phyloP scores from a whole-genome alignment of 1,140 invertebrate species.

The Bombus turneri region DNA sequence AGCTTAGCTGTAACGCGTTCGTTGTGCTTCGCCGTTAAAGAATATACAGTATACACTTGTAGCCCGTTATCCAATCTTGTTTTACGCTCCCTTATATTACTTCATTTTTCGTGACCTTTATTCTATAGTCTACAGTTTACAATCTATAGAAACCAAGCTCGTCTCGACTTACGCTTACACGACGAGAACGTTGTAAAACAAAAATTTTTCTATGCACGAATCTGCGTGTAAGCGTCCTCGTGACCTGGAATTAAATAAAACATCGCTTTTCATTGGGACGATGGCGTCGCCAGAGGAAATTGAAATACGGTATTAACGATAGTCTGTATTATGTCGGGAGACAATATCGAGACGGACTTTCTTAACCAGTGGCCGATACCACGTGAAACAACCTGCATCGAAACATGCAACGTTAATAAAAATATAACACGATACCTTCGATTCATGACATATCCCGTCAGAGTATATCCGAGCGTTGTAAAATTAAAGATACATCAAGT shows the following conservation, averaged over 20 bases:
- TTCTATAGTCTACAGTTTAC: not conserved
- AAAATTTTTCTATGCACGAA: not conserved
- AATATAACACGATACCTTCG: not conserved
- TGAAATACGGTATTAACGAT: conserved; percentile 25
- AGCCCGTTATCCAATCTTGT: conserved; percentile 11
- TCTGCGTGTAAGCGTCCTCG: not conserved
- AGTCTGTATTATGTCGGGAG: not conserved
- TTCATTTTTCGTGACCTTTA: not conserved
- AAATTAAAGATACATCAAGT: not conserved
- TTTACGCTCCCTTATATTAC: not conserved
- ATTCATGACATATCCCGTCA: conserved; percentile 21
- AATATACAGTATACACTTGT: not conserved
- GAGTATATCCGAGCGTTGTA: not conserved
- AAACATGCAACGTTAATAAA: conserved; percentile 47
- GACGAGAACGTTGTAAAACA: not conserved
- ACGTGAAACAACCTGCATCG: not conserved
- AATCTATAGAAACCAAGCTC: not conserved
- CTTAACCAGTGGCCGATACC: not conserved
- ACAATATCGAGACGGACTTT: not conserved
- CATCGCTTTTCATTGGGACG: not conserved
- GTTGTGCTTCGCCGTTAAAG: not conserved
- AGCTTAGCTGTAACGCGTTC: not conserved
- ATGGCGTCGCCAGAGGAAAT: conserved; percentile 18
- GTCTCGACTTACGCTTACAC: too few relatives aligned
- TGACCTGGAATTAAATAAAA: conserved; percentile 18